Evolutionary conservation across 2,888 invertebrate species (phyloP).

Genomic region (Dyspetes luteomarginatus): DNA sequence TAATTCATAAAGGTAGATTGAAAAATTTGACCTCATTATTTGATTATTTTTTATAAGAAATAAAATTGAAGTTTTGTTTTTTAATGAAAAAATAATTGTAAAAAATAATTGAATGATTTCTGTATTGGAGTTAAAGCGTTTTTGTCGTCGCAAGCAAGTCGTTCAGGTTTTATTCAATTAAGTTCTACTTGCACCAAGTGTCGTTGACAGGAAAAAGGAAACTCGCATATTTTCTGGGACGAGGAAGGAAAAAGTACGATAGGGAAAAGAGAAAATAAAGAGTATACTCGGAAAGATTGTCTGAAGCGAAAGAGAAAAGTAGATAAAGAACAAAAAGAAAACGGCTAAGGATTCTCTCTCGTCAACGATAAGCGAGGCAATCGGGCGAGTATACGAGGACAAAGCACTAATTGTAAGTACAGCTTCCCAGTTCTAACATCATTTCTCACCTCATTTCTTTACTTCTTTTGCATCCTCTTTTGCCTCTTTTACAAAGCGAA

Average conservation of each 20-base stretch:
- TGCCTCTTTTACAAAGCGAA: neutral
- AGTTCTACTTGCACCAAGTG: neutral
- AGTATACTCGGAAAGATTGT: conserved; percentile 7
- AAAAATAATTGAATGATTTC: too few species aligned
- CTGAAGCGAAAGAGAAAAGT: conserved; percentile 1
- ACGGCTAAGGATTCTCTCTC: conserved; percentile 22
- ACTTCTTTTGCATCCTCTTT: neutral
- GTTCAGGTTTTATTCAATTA: neutral
- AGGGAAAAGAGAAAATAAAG: conserved; percentile 19
- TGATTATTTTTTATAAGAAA: too few species aligned
- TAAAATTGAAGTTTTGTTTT: too few species aligned
- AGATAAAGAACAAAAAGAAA: conserved; percentile 40
- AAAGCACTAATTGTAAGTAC: conserved; percentile 18
- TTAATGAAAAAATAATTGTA: too few species aligned
- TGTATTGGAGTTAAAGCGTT: neutral
- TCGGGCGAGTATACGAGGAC: conserved; percentile 45
- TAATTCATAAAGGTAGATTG: too few species aligned
- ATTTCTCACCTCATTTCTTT: conserved; percentile 31
- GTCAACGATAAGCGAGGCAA: conserved; percentile 48
- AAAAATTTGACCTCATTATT: too few species aligned
- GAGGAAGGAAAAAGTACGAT: conserved; percentile 23
- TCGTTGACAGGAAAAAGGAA: conserved; percentile 17
- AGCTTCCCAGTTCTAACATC: conserved; percentile 35
- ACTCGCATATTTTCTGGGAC: conserved; percentile 9
- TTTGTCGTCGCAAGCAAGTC: neutral